Evolutionary conservation across 2,113 vertebrate species (phyloP).

Genomic region (Butorides virescens): DNA sequence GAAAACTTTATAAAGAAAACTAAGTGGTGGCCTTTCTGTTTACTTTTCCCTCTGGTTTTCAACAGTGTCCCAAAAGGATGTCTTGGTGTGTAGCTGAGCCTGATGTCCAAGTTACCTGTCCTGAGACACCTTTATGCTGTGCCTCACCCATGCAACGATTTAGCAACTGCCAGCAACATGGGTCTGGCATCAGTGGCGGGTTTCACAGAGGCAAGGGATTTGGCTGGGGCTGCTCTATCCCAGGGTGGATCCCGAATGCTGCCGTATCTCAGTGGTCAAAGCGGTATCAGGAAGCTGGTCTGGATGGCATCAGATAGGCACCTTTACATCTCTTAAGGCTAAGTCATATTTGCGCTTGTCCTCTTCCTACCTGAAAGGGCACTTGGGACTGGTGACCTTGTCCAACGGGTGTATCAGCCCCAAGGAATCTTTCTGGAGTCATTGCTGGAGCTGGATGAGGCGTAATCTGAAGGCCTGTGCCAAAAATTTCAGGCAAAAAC

Average conservation of each 20-base stretch:
- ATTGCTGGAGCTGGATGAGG: neutral
- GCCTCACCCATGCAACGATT: neutral
- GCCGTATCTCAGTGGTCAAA: neutral
- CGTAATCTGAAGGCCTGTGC: neutral
- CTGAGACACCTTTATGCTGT: neutral
- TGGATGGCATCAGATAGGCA: neutral
- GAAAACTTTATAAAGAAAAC: neutral
- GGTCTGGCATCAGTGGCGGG: neutral
- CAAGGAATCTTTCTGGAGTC: neutral
- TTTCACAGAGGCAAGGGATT: neutral
- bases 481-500: neutral
- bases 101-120: neutral
- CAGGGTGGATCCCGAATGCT: fast-evolving
- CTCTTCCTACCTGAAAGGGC: neutral
- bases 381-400: neutral
- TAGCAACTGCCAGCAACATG: neutral
- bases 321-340: neutral
- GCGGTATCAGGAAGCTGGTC: neutral
- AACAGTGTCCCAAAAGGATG: neutral
- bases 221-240: neutral
- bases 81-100: neutral
- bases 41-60: neutral
- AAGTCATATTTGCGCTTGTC: neutral
- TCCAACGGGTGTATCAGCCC: neutral
- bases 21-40: neutral